Conservation (phyloP, 2,113 vertebrate species). For the Hydropotes inermis region DNA sequence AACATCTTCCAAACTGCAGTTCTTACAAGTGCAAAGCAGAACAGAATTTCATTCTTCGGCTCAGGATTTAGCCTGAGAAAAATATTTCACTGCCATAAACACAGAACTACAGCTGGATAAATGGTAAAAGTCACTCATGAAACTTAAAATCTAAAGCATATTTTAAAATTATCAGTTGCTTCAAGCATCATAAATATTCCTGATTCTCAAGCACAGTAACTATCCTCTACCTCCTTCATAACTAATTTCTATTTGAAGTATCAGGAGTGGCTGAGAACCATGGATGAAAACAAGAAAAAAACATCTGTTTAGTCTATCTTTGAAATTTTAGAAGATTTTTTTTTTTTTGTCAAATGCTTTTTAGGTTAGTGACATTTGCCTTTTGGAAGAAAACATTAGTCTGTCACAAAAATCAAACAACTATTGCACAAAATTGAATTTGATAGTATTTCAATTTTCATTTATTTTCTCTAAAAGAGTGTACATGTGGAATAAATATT, state of each 20-base stretch:
- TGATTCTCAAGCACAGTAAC: background rate
- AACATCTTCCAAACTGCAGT: background rate
- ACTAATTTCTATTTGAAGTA: background rate
- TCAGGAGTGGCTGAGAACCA: background rate
- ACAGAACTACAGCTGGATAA: background rate
- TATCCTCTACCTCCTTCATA: background rate
- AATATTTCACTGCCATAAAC: background rate
- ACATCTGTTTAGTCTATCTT: background rate
- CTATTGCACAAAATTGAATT: background rate
- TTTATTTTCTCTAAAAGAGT: background rate
- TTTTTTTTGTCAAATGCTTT: background rate
- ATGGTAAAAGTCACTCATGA: background rate
- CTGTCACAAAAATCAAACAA: background rate
- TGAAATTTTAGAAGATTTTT: background rate
- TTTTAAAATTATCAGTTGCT: conserved; percentile 14
- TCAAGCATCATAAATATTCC: background rate
- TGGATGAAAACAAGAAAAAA: background rate
- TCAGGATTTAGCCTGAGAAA: background rate
- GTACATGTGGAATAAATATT: background rate
- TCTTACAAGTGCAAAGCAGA: conserved; percentile 2
- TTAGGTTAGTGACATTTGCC: background rate
- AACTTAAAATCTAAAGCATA: background rate
- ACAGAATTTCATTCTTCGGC: background rate
- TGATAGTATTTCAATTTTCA: background rate
- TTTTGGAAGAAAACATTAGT: background rate